A percentile compares a stretch with the other conserved stretches of the same genome.
Conservation (phyloP, 2,113 vertebrate species). For the Sorex araneus region DNA sequence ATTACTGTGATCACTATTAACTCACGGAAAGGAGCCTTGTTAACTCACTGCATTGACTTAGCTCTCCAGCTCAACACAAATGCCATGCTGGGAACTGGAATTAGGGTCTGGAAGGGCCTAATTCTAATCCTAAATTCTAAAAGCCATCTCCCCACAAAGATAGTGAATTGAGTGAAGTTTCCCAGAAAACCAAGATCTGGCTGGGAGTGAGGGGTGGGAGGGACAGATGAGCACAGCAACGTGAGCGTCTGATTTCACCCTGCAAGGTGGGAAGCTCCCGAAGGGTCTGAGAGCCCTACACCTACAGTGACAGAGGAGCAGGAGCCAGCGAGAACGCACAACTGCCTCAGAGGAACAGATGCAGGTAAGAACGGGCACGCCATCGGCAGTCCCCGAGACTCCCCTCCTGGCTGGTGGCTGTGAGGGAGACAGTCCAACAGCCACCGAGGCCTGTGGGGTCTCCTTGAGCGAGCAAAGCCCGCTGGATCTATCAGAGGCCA, state of each 20-base stretch:
- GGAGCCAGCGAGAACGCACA: not conserved
- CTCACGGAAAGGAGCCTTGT: not conserved
- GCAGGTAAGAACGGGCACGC: not conserved
- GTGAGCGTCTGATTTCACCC: not conserved
- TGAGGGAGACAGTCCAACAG: not conserved
- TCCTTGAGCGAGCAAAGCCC: too few relatives aligned
- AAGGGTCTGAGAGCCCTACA: not conserved
- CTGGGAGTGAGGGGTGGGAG: not conserved
- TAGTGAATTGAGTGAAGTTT: not conserved
- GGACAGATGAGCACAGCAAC: not conserved
- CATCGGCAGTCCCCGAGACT: not conserved
- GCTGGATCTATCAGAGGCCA: too few relatives aligned
- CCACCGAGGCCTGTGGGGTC: too few relatives aligned
- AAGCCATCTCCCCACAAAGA: not conserved
- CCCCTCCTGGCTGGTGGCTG: not conserved
- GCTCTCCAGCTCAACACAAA: not conserved
- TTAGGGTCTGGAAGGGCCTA: not conserved
- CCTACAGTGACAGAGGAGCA: not conserved
- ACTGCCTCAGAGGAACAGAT: not conserved
- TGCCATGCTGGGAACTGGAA: not conserved
- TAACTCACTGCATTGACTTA: not conserved
- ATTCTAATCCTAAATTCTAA: slow-evolving; percentile 33
- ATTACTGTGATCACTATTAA: not conserved
- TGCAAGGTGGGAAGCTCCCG: slow-evolving; percentile 1
- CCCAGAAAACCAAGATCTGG: not conserved